Evolutionary conservation across 2,888 invertebrate species (phyloP).

Genomic region (Linnaemya tessellans): DNA sequence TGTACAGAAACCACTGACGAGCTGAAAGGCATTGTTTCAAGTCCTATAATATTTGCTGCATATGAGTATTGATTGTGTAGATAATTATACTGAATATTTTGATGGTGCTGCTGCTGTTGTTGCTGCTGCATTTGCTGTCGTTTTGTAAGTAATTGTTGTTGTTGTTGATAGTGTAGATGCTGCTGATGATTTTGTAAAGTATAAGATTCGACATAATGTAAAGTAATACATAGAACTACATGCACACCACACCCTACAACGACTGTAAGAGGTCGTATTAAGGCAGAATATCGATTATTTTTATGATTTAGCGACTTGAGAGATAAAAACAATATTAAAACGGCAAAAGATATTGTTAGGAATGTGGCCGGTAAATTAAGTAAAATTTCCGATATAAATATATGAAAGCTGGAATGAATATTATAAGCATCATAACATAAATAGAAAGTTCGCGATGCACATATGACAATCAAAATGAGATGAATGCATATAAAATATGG

Average conservation of each 20-base stretch:
- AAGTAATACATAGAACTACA: conserved; percentile 90
- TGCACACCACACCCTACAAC: conserved; percentile 91
- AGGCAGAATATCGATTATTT: conserved; percentile 87
- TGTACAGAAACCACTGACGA: conserved; percentile 65
- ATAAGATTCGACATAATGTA: conserved; percentile 90
- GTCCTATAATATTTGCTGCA: conserved; percentile 74
- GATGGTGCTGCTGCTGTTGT: conserved; percentile 75
- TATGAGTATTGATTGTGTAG: conserved; percentile 68
- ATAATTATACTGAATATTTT: conserved; percentile 65
- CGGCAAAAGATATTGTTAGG: conserved; percentile 94
- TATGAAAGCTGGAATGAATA: conserved; percentile 90
- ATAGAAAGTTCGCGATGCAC: conserved; percentile 92
- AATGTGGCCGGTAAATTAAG: conserved; percentile 94
- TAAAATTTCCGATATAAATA: conserved; percentile 91
- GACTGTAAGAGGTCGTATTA: conserved; percentile 91
- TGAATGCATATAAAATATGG: conserved; percentile 95
- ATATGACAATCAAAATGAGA: conserved; percentile 91
- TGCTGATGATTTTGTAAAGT: conserved; percentile 81
- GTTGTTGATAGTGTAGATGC: conserved; percentile 80
- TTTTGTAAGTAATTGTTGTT: conserved; percentile 75
- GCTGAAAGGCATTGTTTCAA: conserved; percentile 68
- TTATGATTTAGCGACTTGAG: conserved; percentile 91
- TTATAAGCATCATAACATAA: conserved; percentile 97
- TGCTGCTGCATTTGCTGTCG: conserved; percentile 77
- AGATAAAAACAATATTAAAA: conserved; percentile 92